Base-by-base conservation (phyloP, 2,113 vertebrate species). In the Pyxicephalus adspersus region DNA sequence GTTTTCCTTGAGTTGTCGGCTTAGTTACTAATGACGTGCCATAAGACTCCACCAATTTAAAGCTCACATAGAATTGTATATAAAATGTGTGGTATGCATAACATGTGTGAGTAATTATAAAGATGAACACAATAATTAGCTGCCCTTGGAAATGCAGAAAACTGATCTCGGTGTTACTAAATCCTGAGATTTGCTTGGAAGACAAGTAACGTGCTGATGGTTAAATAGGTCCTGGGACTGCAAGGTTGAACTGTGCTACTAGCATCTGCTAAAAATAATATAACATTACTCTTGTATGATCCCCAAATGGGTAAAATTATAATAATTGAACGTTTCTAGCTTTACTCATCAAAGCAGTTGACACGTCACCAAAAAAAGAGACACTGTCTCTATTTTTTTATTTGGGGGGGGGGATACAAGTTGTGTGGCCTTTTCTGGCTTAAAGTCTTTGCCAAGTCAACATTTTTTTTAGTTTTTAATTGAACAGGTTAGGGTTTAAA, bases 1-100 rank as follows among this genome's bases (percentile, higher is more conserved):
- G 31, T 60, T 74, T 74, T 74, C 71, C 71, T 60, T 74, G 71
- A 58, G 52, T 54, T 74, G 71, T 74, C 71, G 38, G n/a, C 34
- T 74, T 74, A 58, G 71, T 55, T 57, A 73, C 54, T 60, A 58
- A 38, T 60, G 71, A 34, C 25, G 28, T 58, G 29, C 54, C 26
- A 38, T 60, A 58, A 73, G 52, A 28, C 29, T 18, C 31, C 20
- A 7, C 52, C 54, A 73, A 73, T 73, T 73, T 73, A 73, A 26
- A 34, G 70, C 70, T 74, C n/a, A 58, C 54, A 58, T 6, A 13
- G n/a, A 23, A 28, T 19, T 74, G 28, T 25, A 38, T 22, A 29
- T 38, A 58, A 34, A 74, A 74, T 74, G 71, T 45, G 11, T 9
- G 29, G 71, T 38, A 74, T 74, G 71, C 25, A 28, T 18, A 38